Evolutionary conservation across 1,140 invertebrate genomes (phyloP), one percentile per base, ranked within the genome.

Genomic region (Drosophila cardini): DNA sequence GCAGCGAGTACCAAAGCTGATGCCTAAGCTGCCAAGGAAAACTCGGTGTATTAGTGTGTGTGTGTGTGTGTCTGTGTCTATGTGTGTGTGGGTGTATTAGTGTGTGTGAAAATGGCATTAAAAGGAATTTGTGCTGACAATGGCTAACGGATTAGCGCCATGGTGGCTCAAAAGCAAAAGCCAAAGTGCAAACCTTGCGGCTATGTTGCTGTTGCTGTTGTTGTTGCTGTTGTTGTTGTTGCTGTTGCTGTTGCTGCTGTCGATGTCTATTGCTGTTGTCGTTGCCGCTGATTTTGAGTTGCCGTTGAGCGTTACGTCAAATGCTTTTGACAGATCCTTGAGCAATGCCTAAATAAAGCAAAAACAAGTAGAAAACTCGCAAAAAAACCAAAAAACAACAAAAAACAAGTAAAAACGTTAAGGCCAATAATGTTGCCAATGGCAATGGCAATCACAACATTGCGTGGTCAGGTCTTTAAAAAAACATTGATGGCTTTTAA

Each of bases 91-190:
- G n/a, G n/a, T n/a, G n/a, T n/a, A n/a, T n/a, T n/a, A n/a, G n/a
- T 58, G 60, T 72, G 62, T 76, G 69, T 72, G 73, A 32, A 80
- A 85, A 81, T 75, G 76, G 63, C 69, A 87, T 86, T 86, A 83
- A 76, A 80, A 46, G 67, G 67, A 83, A 87, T 80, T 89, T 72
- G 34, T 77, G 67, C 73, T 89, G 76, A 87, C 83, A 87, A 80
- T 87, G 83, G 75, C 73, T 56, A 21, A 36, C 73, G 79, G 80
- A 87, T 87, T 89, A 89, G 63, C 79, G 50, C 52, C 43, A 64
- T 43, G 64, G 42, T 50, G 64, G 42, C 48, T 56, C 45, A 61
- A 61, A 70, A 68, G 69, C 55, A 62, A 72, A 82, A 67, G 58
- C 63, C 56, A 70, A 53, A 53, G 60, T 64, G 34, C 63, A 61